Evolutionary conservation across 2,113 vertebrate genomes (phyloP).

Genomic region (Nyctibius bracteatus): DNA sequence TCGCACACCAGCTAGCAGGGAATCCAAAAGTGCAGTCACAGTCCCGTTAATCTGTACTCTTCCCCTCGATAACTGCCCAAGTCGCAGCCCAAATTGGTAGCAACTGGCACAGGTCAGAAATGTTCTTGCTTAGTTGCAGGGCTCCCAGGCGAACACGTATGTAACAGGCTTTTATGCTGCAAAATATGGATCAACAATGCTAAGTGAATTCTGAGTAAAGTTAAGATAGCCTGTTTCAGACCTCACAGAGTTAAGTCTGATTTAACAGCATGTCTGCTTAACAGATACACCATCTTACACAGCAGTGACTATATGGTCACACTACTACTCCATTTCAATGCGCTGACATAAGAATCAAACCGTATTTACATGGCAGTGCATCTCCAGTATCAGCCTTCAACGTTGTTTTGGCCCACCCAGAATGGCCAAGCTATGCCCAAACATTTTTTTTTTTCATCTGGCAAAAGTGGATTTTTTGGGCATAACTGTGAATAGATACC

Average conservation of each 20-base stretch:
- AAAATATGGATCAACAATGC: not conserved
- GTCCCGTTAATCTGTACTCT: not conserved
- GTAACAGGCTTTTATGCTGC: not conserved
- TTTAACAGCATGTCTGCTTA: not conserved
- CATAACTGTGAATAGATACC: not conserved
- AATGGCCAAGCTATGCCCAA: not conserved
- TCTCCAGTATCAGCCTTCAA: not conserved
- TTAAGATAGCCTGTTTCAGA: constrained; percentile 1
- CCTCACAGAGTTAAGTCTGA: not conserved
- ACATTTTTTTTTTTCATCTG: not conserved
- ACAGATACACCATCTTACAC: not conserved
- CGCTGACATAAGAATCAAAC: not conserved
- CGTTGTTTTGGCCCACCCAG: not conserved
- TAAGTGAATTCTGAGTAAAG: not conserved
- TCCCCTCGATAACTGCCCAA: not conserved
- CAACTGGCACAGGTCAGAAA: not conserved
- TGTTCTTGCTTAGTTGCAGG: not conserved
- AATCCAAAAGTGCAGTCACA: not conserved
- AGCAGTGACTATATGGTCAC: not conserved
- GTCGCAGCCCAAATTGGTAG: not conserved
- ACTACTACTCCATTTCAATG: not conserved
- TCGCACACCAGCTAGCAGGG: not conserved
- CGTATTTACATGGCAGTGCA: not conserved
- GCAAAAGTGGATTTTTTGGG: not conserved
- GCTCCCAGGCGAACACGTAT: not conserved